phyloP scores from a whole-genome alignment of 1,140 invertebrate genomes.

The Sitodiplosis mosellana region DNA sequence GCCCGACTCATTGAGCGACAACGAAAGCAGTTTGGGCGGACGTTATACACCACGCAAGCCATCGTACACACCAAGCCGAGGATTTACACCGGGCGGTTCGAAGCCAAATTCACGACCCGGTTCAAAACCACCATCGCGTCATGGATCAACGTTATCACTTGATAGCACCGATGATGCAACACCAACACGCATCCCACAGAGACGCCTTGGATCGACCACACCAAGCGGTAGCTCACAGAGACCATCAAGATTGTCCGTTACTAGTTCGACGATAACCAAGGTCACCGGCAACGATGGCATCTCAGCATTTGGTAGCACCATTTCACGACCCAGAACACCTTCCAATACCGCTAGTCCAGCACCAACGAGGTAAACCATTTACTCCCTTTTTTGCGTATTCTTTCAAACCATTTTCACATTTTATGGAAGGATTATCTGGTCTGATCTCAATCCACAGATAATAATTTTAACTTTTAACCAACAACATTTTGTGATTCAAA shows the following conservation, averaged over 20 bases:
- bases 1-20: slow-evolving; percentile 71
- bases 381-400: not conserved
- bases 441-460: too few species aligned
- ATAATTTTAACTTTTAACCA: not conserved
- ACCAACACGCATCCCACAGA: slow-evolving; percentile 52
- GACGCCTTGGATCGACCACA: slow-evolving; percentile 35
- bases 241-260: slow-evolving; percentile 30
- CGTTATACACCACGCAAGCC: slow-evolving; percentile 35
- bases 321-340: slow-evolving; percentile 48
- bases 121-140: slow-evolving; percentile 78
- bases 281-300: slow-evolving; percentile 21
- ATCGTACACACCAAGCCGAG: slow-evolving; percentile 32
- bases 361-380: slow-evolving; percentile 36
- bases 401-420: too few species aligned
- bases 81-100: slow-evolving; percentile 46
- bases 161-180: slow-evolving; percentile 65
- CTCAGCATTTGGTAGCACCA: slow-evolving; percentile 23
- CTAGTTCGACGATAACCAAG: slow-evolving; percentile 25
- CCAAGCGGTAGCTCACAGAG: slow-evolving; percentile 30
- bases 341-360: slow-evolving; percentile 51
- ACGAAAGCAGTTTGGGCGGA: slow-evolving; percentile 48
- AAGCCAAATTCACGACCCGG: slow-evolving; percentile 61
- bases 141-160: slow-evolving; percentile 78
- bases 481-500: not conserved
- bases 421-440: too few species aligned